A percentile compares a stretch with the other conserved stretches of the same genome.
phyloP scores from a whole-genome alignment of 2,888 invertebrate genomes.

The Eledona agricola region DNA sequence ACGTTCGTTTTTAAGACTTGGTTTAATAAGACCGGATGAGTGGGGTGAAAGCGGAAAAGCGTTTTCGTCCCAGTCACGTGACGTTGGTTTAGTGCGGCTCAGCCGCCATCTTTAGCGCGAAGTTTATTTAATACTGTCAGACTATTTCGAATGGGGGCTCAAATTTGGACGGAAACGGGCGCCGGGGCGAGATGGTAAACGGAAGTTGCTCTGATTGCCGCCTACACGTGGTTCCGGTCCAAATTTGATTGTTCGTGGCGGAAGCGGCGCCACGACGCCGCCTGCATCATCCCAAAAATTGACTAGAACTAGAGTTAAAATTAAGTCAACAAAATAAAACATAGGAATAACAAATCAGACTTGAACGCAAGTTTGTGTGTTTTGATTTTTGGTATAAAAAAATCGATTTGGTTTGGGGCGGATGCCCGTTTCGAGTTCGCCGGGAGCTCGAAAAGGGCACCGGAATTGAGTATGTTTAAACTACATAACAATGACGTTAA shows the following conservation, averaged over 20 bases:
- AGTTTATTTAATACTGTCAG: conserved; percentile 40
- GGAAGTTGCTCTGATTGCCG: conserved; percentile 65
- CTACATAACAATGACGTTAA: conserved; percentile 48
- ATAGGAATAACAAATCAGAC: conserved; percentile 31
- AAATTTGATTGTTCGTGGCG: conserved; percentile 63
- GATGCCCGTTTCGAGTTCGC: conserved; percentile 1
- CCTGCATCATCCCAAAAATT: conserved; percentile 42
- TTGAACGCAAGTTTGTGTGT: conserved; percentile 7
- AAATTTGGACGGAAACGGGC: conserved; percentile 63
- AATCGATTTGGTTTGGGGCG: conserved; percentile 32
- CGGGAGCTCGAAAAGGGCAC: neutral
- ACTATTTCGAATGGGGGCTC: conserved; percentile 61
- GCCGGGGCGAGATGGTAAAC: conserved; percentile 57
- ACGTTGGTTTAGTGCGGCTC: conserved; percentile 14
- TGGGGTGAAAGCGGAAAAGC: neutral
- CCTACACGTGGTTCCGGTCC: conserved; percentile 47
- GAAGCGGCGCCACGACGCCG: conserved; percentile 59
- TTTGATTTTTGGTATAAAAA: conserved; percentile 22
- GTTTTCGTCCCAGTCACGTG: conserved; percentile 12
- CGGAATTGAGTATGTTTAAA: conserved; percentile 42
- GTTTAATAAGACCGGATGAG: conserved; percentile 28
- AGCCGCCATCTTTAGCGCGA: conserved; percentile 34
- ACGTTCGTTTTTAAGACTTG: conserved; percentile 30
- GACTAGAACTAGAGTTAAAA: conserved; percentile 38
- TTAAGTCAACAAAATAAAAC: conserved; percentile 27